Evolutionary conservation across 2,797 vertebrate genomes (phyloP).

Genomic region (Brotogeris chrysoptera): DNA sequence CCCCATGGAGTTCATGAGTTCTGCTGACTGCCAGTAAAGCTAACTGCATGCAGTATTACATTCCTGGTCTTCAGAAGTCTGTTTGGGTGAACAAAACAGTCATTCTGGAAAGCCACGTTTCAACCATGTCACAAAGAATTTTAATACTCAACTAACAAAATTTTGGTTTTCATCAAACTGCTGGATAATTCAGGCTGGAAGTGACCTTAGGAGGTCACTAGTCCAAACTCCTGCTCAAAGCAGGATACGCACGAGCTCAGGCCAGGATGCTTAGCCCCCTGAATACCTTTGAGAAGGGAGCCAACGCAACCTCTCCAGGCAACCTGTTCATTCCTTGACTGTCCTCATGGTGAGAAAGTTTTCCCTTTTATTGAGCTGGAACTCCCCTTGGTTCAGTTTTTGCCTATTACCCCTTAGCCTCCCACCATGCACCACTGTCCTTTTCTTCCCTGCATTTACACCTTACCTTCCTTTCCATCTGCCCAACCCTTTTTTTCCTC

Average conservation of each 20-base stretch:
- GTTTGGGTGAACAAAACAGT: neutral
- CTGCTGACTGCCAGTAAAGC: neutral
- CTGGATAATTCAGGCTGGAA: neutral
- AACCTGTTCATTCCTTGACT: neutral
- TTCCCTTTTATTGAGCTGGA: neutral
- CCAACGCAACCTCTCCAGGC: neutral
- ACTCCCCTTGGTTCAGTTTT: neutral
- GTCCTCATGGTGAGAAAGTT: neutral
- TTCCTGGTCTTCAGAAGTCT: neutral
- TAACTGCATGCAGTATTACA: neutral
- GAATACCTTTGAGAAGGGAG: neutral
- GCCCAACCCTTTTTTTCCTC: neutral
- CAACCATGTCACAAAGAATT: neutral
- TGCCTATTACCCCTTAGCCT: neutral
- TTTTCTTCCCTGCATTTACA: neutral
- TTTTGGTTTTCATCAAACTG: fast-evolving
- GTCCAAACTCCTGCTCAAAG: neutral
- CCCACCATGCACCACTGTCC: neutral
- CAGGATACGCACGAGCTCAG: neutral
- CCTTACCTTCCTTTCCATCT: neutral
- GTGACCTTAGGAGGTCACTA: neutral
- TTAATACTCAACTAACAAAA: neutral
- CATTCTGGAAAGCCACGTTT: neutral
- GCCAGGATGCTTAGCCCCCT: neutral
- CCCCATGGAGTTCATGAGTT: neutral